phyloP scores from a whole-genome alignment of 1,140 invertebrate species.

The Thaumatotibia leucotreta region DNA sequence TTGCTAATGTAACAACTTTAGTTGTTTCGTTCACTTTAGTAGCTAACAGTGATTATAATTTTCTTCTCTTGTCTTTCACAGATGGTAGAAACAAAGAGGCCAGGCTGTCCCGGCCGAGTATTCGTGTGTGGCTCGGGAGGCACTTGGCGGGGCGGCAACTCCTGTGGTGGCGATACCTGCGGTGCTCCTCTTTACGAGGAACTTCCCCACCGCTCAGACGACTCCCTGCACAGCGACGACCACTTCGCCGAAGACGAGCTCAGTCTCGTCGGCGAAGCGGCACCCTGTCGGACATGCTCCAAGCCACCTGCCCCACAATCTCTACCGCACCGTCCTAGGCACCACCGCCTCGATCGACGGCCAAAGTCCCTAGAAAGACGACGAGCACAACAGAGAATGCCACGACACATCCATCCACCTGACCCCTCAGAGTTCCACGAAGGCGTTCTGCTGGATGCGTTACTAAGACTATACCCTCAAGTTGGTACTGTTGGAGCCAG shows the following conservation, averaged over 20 bases:
- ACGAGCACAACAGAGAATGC: conserved; percentile 57
- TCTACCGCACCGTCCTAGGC: conserved; percentile 59
- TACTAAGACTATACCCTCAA: conserved; percentile 79
- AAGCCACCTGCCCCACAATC: conserved; percentile 56
- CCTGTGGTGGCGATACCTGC: conserved; percentile 57
- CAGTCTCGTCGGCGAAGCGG: conserved; percentile 70
- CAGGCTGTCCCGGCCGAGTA: conserved; percentile 60
- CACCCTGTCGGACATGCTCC: conserved; percentile 62
- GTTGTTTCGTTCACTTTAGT: too few species aligned
- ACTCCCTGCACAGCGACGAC: conserved; percentile 71
- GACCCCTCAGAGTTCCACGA: conserved; percentile 76
- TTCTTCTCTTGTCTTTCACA: conserved; percentile 30
- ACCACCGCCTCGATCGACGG: conserved; percentile 58
- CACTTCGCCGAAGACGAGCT: conserved; percentile 75
- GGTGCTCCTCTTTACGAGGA: conserved; percentile 72
- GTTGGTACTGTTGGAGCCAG: conserved; percentile 71
- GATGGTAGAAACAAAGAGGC: conserved; percentile 70
- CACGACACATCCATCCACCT: conserved; percentile 59
- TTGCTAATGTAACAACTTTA: too few species aligned
- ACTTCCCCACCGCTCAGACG: conserved; percentile 64
- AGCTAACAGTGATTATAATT: background rate
- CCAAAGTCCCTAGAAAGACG: conserved; percentile 63
- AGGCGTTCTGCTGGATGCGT: conserved; percentile 75
- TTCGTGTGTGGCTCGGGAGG: conserved; percentile 63
- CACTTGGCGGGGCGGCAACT: conserved; percentile 57